Evolutionary conservation across 1,140 invertebrate species (phyloP).

Genomic region (Archivesica marissinica): DNA sequence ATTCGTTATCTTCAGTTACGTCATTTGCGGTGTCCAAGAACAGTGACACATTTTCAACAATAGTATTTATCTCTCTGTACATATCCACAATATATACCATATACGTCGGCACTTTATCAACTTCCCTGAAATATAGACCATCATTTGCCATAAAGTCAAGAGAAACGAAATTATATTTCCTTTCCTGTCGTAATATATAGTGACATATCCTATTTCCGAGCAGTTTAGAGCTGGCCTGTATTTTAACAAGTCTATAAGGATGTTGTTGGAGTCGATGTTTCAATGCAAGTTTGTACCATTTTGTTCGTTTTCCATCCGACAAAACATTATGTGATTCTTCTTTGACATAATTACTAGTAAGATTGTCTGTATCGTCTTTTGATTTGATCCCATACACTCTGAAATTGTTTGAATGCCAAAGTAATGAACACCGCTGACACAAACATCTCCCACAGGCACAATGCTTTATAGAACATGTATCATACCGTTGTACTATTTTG

Average conservation of each 20-base stretch:
- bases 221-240: conserved; percentile 6
- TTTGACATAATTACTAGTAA: neutral
- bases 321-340: neutral
- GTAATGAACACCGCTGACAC: neutral
- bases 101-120: neutral
- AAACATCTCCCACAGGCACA: neutral
- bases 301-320: neutral
- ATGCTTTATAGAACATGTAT: neutral
- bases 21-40: neutral
- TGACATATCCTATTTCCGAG: neutral
- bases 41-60: neutral
- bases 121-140: neutral
- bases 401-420: neutral
- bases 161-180: neutral
- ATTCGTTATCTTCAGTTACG: neutral
- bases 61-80: neutral
- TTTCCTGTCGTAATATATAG: conserved; percentile 2
- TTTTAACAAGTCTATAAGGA: neutral
- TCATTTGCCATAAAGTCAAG: neutral
- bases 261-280: conserved; percentile 1
- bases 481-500: neutral
- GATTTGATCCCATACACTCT: neutral
- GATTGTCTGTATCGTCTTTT: neutral
- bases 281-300: conserved; percentile 27
- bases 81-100: neutral